A percentile compares a stretch with the other conserved stretches of the same genome.
Conservation (phyloP, 1,140 invertebrate species). For the Drosophila hydei region DNA sequence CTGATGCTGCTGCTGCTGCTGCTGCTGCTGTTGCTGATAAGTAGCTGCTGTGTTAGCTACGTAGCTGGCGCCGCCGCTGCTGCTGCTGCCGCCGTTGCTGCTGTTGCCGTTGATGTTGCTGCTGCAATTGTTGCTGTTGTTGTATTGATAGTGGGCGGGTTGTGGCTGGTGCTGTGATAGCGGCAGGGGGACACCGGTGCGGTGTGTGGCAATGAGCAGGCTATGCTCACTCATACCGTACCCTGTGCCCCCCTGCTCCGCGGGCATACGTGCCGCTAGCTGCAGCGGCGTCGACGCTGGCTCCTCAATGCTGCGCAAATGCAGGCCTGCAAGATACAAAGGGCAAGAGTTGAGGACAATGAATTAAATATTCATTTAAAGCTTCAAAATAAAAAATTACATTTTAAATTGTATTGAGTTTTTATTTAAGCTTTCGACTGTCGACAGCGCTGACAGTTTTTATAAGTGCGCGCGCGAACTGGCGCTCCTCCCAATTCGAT, state of each 20-base stretch:
- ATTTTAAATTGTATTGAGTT: slow-evolving; percentile 11
- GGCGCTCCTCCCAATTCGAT: slow-evolving; percentile 31
- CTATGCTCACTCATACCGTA: slow-evolving; percentile 84
- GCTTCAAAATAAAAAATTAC: slow-evolving; percentile 11
- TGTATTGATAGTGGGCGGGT: slow-evolving; percentile 69
- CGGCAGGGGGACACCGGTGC: slow-evolving; percentile 85
- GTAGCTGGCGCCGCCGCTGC: slow-evolving; percentile 22
- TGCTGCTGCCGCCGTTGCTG: slow-evolving; percentile 47
- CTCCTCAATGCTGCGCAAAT: slow-evolving; percentile 91
- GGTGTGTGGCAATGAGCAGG: slow-evolving; percentile 84
- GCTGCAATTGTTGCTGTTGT: slow-evolving; percentile 41
- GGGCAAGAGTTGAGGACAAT: not conserved
- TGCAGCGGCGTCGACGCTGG: slow-evolving; percentile 84
- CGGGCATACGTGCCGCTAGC: slow-evolving; percentile 86
- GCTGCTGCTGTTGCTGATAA: slow-evolving; percentile 52
- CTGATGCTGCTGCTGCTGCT: slow-evolving; percentile 13
- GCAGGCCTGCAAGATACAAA: slow-evolving; percentile 87
- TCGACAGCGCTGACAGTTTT: slow-evolving; percentile 56
- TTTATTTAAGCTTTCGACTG: slow-evolving; percentile 33
- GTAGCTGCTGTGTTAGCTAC: slow-evolving; percentile 49
- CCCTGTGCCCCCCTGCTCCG: slow-evolving; percentile 87
- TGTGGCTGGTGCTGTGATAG: slow-evolving; percentile 73
- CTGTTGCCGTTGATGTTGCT: slow-evolving; percentile 37
- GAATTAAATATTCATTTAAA: slow-evolving; percentile 1
- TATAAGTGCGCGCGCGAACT: slow-evolving; percentile 37